These are phyloP conservation scores for Cephus sareptanus DNA, from an alignment of 2,888 invertebrate species.

Conservation along the genomic window DNA sequence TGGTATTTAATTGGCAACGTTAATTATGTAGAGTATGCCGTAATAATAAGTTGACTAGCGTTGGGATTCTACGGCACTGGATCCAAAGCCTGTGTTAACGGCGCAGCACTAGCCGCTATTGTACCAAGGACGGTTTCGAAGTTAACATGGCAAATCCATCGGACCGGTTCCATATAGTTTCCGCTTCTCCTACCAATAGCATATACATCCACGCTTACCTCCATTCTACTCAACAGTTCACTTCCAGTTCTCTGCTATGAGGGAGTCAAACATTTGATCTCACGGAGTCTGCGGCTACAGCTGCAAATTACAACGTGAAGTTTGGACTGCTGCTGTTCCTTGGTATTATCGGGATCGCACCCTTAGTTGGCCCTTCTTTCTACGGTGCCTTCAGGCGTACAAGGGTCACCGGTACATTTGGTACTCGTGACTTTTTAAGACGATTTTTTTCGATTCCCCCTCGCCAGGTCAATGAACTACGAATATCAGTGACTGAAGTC, in stretches of 20 bases:
- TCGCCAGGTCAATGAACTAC: not conserved
- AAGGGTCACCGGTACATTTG: not conserved
- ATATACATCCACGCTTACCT: not conserved
- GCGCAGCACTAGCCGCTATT: not conserved
- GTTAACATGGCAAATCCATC: conserved; percentile 13
- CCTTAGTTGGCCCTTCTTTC: not conserved
- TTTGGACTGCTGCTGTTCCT: not conserved
- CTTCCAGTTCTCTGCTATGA: not conserved
- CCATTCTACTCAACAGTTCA: not conserved
- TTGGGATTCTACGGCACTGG: not conserved
- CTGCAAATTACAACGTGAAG: not conserved
- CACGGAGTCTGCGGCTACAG: not conserved
- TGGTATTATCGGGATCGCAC: not conserved
- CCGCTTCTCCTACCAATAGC: not conserved
- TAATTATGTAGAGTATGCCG: not conserved
- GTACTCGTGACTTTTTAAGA: not conserved
- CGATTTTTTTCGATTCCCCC: not conserved
- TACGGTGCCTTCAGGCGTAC: not conserved
- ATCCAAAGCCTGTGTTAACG: not conserved
- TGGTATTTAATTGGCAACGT: not conserved
- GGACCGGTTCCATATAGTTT: conserved; percentile 15
- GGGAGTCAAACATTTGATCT: not conserved
- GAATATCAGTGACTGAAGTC: not conserved
- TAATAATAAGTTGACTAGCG: not conserved
- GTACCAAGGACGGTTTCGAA: not conserved